phyloP scores from a whole-genome alignment of 2,113 vertebrate genomes.

The Aramus guarauna region DNA sequence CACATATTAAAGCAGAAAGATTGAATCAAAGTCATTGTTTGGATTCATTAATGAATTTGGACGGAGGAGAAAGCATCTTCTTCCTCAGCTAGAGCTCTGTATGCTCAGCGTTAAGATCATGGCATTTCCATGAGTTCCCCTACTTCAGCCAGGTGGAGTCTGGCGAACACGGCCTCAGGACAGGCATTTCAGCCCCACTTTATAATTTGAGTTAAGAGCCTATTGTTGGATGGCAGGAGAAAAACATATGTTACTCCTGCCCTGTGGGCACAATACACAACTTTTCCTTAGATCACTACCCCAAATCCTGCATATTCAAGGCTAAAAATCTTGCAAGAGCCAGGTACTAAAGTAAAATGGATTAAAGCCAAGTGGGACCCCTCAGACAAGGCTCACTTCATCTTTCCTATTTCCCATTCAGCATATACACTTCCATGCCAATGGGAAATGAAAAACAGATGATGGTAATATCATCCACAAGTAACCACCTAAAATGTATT shows the following conservation, averaged over 20 bases:
- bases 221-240: background rate
- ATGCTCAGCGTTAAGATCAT: fast-evolving
- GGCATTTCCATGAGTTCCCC: background rate
- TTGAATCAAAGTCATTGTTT: background rate
- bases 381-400: background rate
- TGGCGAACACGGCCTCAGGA: background rate
- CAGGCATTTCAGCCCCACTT: background rate
- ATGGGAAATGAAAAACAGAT: background rate
- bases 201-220: background rate
- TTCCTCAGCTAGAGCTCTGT: background rate
- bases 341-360: background rate
- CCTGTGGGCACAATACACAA: background rate
- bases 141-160: background rate
- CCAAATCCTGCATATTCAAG: background rate
- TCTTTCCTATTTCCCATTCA: background rate
- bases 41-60: background rate
- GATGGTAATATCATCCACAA: background rate
- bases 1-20: background rate
- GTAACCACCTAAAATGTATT: background rate
- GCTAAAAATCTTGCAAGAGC: background rate
- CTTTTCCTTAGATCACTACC: background rate
- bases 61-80: background rate
- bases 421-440: background rate
- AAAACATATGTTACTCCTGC: background rate
- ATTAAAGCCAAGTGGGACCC: background rate